Percentiles rank a stretch among this genome's conserved stretches.
These are phyloP conservation scores for Laothoe populi DNA, from an alignment of 2,888 invertebrate species.

Conservation along the genomic window DNA sequence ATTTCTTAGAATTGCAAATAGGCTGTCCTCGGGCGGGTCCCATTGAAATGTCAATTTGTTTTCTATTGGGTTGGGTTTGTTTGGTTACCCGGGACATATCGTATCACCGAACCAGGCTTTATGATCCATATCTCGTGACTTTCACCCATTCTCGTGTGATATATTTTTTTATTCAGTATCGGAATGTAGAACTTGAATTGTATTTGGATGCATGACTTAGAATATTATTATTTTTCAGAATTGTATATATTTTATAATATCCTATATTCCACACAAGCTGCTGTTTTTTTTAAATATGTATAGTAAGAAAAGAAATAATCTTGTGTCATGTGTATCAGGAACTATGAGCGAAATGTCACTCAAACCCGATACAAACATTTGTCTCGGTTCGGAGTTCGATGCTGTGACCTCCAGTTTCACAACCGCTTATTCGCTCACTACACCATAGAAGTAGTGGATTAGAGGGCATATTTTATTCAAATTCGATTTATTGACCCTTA, in stretches of 20 bases:
- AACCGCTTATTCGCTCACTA: no score
- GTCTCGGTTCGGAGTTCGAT: no score
- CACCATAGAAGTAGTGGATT: no score
- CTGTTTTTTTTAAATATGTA: no score
- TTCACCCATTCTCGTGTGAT: background rate
- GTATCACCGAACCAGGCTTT: constrained; percentile 59
- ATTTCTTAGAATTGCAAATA: constrained; percentile 83
- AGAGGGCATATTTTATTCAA: no score
- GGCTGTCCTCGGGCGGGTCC: constrained; percentile 67
- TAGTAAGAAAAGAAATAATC: no score
- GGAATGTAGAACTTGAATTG: background rate
- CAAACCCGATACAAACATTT: no score
- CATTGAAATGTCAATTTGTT: constrained; percentile 84
- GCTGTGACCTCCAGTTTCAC: no score
- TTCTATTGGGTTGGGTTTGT: constrained; percentile 71
- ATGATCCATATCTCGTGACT: constrained; percentile 12
- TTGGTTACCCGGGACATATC: constrained; percentile 44
- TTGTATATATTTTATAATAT: background rate
- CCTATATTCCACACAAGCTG: no score
- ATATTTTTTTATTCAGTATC: background rate
- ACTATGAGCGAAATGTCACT: no score
- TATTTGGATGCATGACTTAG: background rate
- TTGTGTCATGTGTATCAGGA: no score
- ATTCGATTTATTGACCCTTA: no score
- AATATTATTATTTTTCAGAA: background rate